Evolutionary conservation across 2,888 invertebrate species (phyloP).

Genomic region (Chromoteleia sp.): DNA sequence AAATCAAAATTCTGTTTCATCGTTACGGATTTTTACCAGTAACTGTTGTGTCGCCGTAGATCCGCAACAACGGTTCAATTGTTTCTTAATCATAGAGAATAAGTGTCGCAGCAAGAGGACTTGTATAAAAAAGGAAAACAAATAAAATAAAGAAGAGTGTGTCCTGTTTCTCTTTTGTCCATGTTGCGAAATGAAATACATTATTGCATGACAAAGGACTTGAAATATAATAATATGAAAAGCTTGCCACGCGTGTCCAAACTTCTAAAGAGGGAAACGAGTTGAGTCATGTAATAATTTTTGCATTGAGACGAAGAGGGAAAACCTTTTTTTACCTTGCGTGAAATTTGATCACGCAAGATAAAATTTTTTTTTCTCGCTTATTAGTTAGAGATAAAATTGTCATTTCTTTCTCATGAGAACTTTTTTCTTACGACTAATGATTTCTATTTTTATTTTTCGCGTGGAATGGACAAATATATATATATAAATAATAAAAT

Average conservation of each 20-base stretch:
- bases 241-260: background rate
- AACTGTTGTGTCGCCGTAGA: constrained; percentile 36
- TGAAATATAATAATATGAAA: constrained; percentile 1
- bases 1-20: constrained; percentile 5
- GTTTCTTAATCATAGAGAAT: constrained; percentile 58
- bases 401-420: too few relatives aligned
- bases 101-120: constrained; percentile 58
- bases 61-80: constrained; percentile 39
- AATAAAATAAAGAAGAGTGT: constrained; percentile 47
- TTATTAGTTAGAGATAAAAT: background rate
- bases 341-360: background rate
- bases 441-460: too few relatives aligned
- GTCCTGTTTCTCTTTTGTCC: constrained; percentile 70
- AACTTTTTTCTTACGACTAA: too few relatives aligned
- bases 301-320: constrained; percentile 9
- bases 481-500: too few relatives aligned
- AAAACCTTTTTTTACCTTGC: background rate
- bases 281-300: constrained; percentile 10
- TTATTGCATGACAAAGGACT: constrained; percentile 10
- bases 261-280: background rate
- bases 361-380: background rate
- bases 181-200: constrained; percentile 69
- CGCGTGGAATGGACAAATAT: too few relatives aligned
- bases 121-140: constrained; percentile 71
- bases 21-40: constrained; percentile 46